phyloP scores from a whole-genome alignment of 1,140 invertebrate genomes.

The Solenopsis invicta region DNA sequence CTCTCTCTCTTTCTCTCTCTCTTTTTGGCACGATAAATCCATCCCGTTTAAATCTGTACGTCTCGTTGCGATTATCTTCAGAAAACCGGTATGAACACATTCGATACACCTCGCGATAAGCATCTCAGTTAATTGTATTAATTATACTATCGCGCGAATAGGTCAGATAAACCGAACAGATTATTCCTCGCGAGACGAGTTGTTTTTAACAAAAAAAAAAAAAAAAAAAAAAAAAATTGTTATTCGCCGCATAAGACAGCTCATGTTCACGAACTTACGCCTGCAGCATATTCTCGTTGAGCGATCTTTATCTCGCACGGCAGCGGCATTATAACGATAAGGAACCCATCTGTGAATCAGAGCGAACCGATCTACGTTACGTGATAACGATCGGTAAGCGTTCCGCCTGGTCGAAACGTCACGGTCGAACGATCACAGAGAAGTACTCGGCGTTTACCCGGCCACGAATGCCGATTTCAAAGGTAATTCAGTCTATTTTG shows the following conservation, averaged over 20 bases:
- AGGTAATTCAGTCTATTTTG: constrained; percentile 30
- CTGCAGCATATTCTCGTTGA: neutral
- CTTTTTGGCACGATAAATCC: constrained; percentile 5
- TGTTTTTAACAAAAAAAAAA: too few species aligned
- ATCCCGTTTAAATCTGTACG: constrained; percentile 4
- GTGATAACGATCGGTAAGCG: constrained; percentile 49
- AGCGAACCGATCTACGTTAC: constrained; percentile 23
- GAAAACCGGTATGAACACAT: neutral
- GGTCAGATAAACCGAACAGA: neutral
- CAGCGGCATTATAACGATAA: constrained; percentile 33
- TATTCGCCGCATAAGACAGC: neutral
- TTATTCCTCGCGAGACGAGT: neutral
- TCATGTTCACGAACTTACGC: constrained; percentile 1
- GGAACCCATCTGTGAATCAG: constrained; percentile 35
- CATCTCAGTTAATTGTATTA: constrained; percentile 13
- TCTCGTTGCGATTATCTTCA: neutral
- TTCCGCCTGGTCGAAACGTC: constrained; percentile 13
- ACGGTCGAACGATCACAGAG: constrained; percentile 35
- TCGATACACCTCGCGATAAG: neutral
- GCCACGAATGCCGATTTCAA: constrained; percentile 38
- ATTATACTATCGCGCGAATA: neutral
- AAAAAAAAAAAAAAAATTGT: neutral
- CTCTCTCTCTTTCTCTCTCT: too few species aligned
- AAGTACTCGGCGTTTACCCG: neutral
- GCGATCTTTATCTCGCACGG: constrained; percentile 30